These are phyloP conservation scores for Cyclina sinensis DNA, from an alignment of 1,140 invertebrate genomes.

Conservation along the genomic window DNA sequence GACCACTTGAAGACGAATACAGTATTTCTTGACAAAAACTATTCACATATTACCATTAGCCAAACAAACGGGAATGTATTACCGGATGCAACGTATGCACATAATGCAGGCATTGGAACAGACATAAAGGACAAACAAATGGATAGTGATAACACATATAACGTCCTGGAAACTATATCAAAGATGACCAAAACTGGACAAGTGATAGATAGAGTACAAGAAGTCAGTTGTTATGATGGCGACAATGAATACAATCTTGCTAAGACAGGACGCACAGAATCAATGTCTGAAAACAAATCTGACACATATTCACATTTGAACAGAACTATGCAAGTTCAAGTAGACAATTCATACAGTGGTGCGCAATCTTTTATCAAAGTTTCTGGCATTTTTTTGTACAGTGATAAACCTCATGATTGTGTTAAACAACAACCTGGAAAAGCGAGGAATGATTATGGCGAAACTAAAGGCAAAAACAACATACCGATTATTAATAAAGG, in stretches of 20 bases:
- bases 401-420: no score
- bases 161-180: not conserved
- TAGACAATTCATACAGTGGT: no score
- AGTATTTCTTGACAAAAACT: not conserved
- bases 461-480: no score
- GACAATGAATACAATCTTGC: not conserved
- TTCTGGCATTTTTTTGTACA: no score
- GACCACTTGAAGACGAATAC: not conserved
- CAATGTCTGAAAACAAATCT: not conserved
- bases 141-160: not conserved
- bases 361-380: no score
- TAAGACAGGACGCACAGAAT: not conserved
- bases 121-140: not conserved
- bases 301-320: not conserved
- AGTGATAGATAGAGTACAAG: not conserved
- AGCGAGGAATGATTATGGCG: no score
- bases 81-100: not conserved
- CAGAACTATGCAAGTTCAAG: not conserved
- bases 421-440: no score
- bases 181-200: not conserved
- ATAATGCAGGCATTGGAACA: not conserved
- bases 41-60: not conserved
- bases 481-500: no score
- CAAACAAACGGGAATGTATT: not conserved
- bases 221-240: not conserved